Evolutionary conservation across 2,113 vertebrate species (phyloP), one percentile per base, ranked within the genome.

Genomic region (Mugil cephalus): DNA sequence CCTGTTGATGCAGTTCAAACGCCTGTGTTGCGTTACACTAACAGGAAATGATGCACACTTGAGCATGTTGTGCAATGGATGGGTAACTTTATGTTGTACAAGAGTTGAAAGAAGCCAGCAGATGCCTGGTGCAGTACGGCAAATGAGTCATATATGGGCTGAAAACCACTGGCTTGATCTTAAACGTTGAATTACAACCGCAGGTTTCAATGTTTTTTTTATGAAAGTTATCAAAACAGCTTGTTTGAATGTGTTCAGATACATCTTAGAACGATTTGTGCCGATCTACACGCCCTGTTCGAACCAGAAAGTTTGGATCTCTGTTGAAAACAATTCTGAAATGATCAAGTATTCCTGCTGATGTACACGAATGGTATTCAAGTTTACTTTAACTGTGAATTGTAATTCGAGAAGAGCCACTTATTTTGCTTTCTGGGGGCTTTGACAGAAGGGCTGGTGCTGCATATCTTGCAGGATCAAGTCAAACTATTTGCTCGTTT

Each of bases 371-470:
- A 1, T 73, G 53, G 30, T 48, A 21, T 75, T 74, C 35, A 17
- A 38, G 10, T 10, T 42, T 11, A 30, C 15, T 21, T 15, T 21
- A 39, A 56, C 42, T 65, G 62, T 78, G 47, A 77, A 80, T 11
- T 18, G 9, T 17, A 14, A 38, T 39, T 24, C 2, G 34, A 0
- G 52, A 35, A n/a, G 24, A 61, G 64, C 60, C 75, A 52, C 42
- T 72, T 55, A 35, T 66, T 24, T 47, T n/a, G 38, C 61, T 46
- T 18, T 51, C 42, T 18, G 19, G 60, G 40, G 34, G 30, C 47
- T 47, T 59, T 65, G 59, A 10, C 36, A 21, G 48, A 39, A n/a
- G n/a, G n/a, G n/a, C 24, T 5, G 24, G 18, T 4, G 15, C 15
- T 34, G 11, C 47, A 30, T 53, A 3, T 80, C 15, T 51, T 45